Evolutionary conservation across 2,888 invertebrate species (phyloP).

Genomic region (Pachycephus smyrnensis): DNA sequence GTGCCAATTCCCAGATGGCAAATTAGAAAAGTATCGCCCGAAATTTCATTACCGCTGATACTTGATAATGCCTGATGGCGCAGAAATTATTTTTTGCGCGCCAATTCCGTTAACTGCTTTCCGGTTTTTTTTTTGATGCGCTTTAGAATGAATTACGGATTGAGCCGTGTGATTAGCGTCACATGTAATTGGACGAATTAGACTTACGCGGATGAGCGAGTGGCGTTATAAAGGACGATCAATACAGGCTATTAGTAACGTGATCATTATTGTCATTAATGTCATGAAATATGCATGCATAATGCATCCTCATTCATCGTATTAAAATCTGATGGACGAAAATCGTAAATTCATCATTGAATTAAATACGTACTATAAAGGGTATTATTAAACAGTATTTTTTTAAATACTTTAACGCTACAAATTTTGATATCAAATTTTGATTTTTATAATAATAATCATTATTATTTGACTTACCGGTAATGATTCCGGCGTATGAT

Average conservation of each 20-base stretch:
- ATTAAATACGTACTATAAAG: background rate
- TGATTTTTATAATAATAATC: background rate
- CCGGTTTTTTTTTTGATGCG: background rate
- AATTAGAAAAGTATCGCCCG: background rate
- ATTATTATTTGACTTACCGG: constrained; percentile 51
- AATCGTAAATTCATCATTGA: background rate
- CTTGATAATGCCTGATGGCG: background rate
- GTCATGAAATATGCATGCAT: background rate
- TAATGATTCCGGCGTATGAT: constrained; percentile 62
- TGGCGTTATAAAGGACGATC: background rate
- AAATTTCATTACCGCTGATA: background rate
- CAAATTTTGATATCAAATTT: background rate
- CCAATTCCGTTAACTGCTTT: background rate
- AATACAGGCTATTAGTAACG: background rate
- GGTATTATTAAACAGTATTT: background rate
- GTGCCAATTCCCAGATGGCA: background rate
- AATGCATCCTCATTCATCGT: background rate
- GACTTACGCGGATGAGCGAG: background rate
- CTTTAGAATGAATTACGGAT: background rate
- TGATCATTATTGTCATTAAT: background rate
- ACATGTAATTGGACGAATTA: background rate
- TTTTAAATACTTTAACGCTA: background rate
- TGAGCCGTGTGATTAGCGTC: background rate
- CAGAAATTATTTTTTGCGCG: background rate
- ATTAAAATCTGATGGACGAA: background rate